Base-by-base conservation (phyloP, 2,888 invertebrate genomes). In the Pachydiplax longipennis region DNA sequence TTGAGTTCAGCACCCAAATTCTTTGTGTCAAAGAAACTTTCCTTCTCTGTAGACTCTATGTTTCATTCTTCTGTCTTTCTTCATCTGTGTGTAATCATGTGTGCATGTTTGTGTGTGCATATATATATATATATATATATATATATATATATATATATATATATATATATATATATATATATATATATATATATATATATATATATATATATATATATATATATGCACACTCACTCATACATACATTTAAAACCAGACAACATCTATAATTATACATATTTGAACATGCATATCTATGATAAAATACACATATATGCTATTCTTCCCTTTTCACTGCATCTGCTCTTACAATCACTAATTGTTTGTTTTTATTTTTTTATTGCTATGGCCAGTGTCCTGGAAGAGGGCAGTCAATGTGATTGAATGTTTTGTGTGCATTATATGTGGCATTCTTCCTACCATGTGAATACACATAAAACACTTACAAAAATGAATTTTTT, bases 251-350 rank as follows among this genome's bases (percentile, higher is more conserved):
- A 44, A 44, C 44, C 6, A 44, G 44, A 44, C 44, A 44, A 44
- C 44, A 44, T 44, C 44, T 44, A 53, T 18, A 18, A 53, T 18
- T 53, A 53, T 15, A 53, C 53, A 53, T 18, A 53, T 53, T 92
- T 92, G 92, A 93, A 92, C 93, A 92, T 92, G 92, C 92, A 91
- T 92, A 91, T 91, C 92, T 91, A 91, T 92, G 92, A 90, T 92
- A 91, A 92, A 91, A 90, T 91, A 91, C 91, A 91, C 90, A 91
- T 90, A 65, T 53, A 18, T 65, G 61, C 87, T 81, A 81, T 81
- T 48, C 91, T 92, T 92, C 92, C 92, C 91, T 91, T 80, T 58
- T 87, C 87, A 73, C 73, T 80, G 81, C 90, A 90, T 91, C 90
- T 90, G 81, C 90, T 91, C 91, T 81, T 73, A 40, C 80, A 80